Base-by-base conservation (phyloP, 2,797 vertebrate species). In the Pangasius krempfi region DNA sequence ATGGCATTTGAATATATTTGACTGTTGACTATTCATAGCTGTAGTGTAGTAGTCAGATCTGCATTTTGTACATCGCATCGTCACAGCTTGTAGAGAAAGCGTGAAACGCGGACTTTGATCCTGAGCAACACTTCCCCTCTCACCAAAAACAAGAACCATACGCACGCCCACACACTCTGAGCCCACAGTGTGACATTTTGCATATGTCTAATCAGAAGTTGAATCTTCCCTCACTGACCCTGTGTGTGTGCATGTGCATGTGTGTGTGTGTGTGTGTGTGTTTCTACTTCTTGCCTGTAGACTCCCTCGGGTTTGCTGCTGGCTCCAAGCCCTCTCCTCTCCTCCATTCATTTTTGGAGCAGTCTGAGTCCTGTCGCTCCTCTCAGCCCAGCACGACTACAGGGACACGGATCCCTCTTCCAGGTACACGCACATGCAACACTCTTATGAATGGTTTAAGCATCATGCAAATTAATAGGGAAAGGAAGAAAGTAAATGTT, bases 321-420 rank as follows among this genome's bases (percentile, higher is more conserved):
- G 96, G 96, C 98, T 89, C 98, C 97, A 30, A 98, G 97, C 91
- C 97, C 98, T 0, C 95, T 99, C 90, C 96, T 99, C 52, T 98
- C 98, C 91, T 98, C 97, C 93, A 97, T 99, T 92, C 98, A 98
- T 64, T 98, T 99, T 95, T 99, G 98, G 98, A 98, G 98, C 94
- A 97, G 96, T 89, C 95, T 99, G 88, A 99, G 98, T 90, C 98
- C 98, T 0, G 97, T 98, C 66, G 98, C 98, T 95, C 98, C 98
- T 40, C 94, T 98, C 92, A 99, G 98, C 94, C 98, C 98, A 56
- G 97, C 97, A 92, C 96, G 97, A 90, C 97, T 98, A 93, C 98
- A 98, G 93, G 97, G 97, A 93, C 97, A 98, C 91, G 94, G 96
- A 87, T 97, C 96, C 86, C 95, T 99, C 89, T 99, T 99, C 93